phyloP scores from a whole-genome alignment of 2,113 vertebrate species.

The Peromyscus polionotus region DNA sequence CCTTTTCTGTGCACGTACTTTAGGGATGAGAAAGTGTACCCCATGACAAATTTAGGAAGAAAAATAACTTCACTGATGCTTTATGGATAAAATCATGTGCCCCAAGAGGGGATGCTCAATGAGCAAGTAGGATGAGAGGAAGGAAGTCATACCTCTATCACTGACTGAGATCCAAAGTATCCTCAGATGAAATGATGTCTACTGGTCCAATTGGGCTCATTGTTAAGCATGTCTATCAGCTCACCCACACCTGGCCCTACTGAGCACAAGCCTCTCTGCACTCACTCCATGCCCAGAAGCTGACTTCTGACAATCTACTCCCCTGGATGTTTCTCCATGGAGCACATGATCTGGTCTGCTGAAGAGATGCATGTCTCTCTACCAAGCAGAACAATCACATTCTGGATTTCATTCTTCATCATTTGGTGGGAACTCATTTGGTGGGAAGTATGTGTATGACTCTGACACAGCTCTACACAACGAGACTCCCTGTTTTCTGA shows the following conservation, averaged over 20 bases:
- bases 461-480: constrained; percentile 11
- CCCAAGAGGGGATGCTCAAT: constrained; percentile 48
- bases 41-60: neutral
- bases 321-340: neutral
- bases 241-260: neutral
- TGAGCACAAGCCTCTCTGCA: neutral
- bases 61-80: neutral
- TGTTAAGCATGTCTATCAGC: neutral
- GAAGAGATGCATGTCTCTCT: constrained; percentile 25
- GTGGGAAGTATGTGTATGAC: constrained; percentile 46
- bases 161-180: neutral
- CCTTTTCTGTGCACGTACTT: neutral
- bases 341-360: neutral
- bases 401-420: constrained; percentile 1
- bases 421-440: constrained; percentile 44
- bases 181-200: constrained; percentile 1
- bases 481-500: constrained; percentile 38
- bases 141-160: neutral
- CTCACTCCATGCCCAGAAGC: constrained; percentile 1
- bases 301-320: constrained; percentile 43
- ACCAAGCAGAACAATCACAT: constrained; percentile 42
- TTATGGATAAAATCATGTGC: constrained; percentile 25
- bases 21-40: neutral
- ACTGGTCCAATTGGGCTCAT: neutral
- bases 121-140: neutral